phyloP scores from a whole-genome alignment of 2,797 vertebrate genomes.

The Xerus rutilus region DNA sequence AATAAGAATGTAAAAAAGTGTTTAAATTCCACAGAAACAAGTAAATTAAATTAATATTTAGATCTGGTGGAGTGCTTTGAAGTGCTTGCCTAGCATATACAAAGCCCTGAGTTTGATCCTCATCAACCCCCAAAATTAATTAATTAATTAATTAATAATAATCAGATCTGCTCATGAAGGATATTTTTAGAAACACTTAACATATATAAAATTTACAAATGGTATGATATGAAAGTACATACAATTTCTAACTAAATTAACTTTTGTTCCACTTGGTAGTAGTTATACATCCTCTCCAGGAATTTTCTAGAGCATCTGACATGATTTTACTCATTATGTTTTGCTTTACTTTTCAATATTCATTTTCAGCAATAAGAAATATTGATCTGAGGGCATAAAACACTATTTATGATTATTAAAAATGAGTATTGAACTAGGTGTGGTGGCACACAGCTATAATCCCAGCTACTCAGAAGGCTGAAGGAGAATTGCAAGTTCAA shows the following conservation, averaged over 20 bases:
- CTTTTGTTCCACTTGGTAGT: background rate
- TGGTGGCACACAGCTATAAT: background rate
- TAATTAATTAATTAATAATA: background rate
- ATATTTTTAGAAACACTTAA: slow-evolving; percentile 12
- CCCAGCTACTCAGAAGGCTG: background rate
- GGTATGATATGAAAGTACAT: background rate
- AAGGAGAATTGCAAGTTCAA: background rate
- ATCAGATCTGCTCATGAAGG: background rate
- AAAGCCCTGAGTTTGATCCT: background rate
- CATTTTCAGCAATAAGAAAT: slow-evolving; percentile 24
- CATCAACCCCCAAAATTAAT: background rate
- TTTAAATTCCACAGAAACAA: slow-evolving; percentile 41
- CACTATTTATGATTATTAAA: background rate
- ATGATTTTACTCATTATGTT: slow-evolving; percentile 28
- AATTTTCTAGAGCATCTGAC: background rate
- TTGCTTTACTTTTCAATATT: slow-evolving; percentile 35
- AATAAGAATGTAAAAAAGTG: background rate
- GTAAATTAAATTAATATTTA: background rate
- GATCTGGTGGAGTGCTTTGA: background rate
- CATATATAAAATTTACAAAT: slow-evolving; percentile 5
- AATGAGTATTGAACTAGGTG: background rate
- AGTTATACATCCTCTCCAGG: background rate
- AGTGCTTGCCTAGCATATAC: background rate
- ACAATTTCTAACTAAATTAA: slow-evolving; percentile 46
- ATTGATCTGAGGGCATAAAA: background rate